Base-by-base conservation (phyloP, 1,140 invertebrate genomes). In the Goniozus legneri region DNA sequence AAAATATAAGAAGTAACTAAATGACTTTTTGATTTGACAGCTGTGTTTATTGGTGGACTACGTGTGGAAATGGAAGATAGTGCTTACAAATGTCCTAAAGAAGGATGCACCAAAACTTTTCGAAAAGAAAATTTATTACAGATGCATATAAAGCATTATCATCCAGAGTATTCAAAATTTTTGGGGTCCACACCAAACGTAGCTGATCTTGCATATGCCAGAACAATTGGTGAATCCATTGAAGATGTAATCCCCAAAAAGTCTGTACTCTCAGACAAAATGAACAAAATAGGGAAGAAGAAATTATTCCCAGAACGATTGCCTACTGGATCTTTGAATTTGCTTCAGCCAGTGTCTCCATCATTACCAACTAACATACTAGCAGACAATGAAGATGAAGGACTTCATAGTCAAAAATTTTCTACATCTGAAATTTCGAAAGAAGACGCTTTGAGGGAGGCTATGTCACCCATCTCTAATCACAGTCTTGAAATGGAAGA, bases 121-220 rank as follows among this genome's bases (percentile, higher is more conserved):
- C 79, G 93, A 14, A 94, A 93, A 65, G 90, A 94, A 60, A 91
- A 89, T 56, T 79, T 95, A 19, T 73, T 95, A 2, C 84, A 88
- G 69, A 92, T 93, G 84, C 91, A 94, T 59, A 86, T 93, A n/a
- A 92, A 92, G 58, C 90, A 93, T 71, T 93, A 92, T 64, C 91
- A 94, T 74, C 82, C 84, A 1, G 88, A 92, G 52, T 80, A 88
- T 52, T 82, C 80, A 1, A 84, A 89, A 60, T 84, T 85, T 65
- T 69, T 91, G 31, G 87, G 87, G 4, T 80, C 80, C 6, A 89
- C 88, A 2, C 88, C 89, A 13, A 92, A 92, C 72, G 90, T 93
- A 40, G 81, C 87, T 16, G 89, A 92, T 67, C 71, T 92, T 40
- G 90, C 89, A 0, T 86, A 88, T 51, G 87, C 89, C 10, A 78